Evolutionary conservation across 2,797 vertebrate species (phyloP), one percentile per base, ranked within the genome.

Genomic region (Sebastes oblongus): DNA sequence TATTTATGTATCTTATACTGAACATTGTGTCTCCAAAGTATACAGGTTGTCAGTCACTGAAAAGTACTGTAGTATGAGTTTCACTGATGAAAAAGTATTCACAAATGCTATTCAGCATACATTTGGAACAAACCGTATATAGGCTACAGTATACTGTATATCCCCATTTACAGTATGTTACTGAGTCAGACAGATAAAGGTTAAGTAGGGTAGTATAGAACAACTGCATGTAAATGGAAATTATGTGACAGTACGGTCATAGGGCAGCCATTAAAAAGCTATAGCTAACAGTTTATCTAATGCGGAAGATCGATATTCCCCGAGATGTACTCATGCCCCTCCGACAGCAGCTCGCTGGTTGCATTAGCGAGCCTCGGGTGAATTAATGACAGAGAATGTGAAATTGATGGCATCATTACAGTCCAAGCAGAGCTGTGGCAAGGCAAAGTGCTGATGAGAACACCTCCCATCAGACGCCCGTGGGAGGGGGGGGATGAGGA

Each of bases 341-440:
- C 71, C 3, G 4, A 52, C 52, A 83, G 80, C 64, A 77, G 72
- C 75, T 27, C 52, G 76, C 58, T 73, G 39, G 64, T 71, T 77
- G 55, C 82, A 78, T 81, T 79, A 78, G 69, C 3, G 4, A 72
- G 60, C 22, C 52, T 81, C 70, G 80, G 67, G 18, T 83, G 66
- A 83, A 84, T 82, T 69, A 61, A 81, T 79, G 74, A 80, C 60
- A 61, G 65, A 66, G 5, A 68, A 75, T 69, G 65, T 88, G 82
- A 80, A 79, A 81, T 13, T 79, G 80, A 85, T 83, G 80, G 46
- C 61, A 30, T 90, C 39, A 76, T 77, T 89, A 61, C 78, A 78
- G 78, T 81, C 69, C 54, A 77, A 66, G 78, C 79, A 80, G 66
- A 85, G 71, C 50, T 76, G 60, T 54, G 50, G 39, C 10, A 14